Percentiles rank a stretch among this genome's conserved stretches.
phyloP scores from a whole-genome alignment of 2,888 invertebrate species.

The Stegana nigrithorax region DNA sequence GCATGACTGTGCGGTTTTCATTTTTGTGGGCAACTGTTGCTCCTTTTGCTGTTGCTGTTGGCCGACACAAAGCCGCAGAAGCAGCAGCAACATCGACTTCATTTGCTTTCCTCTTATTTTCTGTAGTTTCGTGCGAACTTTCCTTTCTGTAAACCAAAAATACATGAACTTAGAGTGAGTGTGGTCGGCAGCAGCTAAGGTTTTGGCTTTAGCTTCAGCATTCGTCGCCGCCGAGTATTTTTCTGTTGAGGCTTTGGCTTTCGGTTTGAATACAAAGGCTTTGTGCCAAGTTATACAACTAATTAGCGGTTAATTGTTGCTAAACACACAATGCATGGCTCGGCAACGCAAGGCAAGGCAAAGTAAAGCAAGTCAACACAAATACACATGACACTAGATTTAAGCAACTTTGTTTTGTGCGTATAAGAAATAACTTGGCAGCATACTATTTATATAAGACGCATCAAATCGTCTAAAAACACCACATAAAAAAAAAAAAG shows the following conservation, averaged over 20 bases:
- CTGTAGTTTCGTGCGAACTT: background rate
- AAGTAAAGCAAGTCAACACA: too few relatives aligned
- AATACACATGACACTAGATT: too few relatives aligned
- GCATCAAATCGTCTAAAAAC: background rate
- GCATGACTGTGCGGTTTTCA: slow-evolving; percentile 18
- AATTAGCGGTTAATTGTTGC: slow-evolving; percentile 7
- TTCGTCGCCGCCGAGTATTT: too few relatives aligned
- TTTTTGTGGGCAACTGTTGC: slow-evolving; percentile 9
- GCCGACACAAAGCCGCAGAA: background rate
- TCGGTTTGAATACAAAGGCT: background rate
- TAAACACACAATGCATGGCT: too few relatives aligned
- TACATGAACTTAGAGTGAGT: background rate
- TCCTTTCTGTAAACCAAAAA: background rate
- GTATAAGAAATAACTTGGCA: background rate
- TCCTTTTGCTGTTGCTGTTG: too few relatives aligned
- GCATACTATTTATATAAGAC: background rate
- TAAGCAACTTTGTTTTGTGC: too few relatives aligned
- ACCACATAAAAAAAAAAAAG: background rate
- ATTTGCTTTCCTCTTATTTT: background rate
- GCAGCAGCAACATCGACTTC: background rate
- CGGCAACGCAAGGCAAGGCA: background rate
- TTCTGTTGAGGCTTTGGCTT: too few relatives aligned
- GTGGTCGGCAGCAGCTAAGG: background rate
- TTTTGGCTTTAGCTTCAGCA: background rate
- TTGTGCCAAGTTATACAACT: background rate